Conservation (phyloP, 2,797 vertebrate genomes). For the Podarcis siculus region DNA sequence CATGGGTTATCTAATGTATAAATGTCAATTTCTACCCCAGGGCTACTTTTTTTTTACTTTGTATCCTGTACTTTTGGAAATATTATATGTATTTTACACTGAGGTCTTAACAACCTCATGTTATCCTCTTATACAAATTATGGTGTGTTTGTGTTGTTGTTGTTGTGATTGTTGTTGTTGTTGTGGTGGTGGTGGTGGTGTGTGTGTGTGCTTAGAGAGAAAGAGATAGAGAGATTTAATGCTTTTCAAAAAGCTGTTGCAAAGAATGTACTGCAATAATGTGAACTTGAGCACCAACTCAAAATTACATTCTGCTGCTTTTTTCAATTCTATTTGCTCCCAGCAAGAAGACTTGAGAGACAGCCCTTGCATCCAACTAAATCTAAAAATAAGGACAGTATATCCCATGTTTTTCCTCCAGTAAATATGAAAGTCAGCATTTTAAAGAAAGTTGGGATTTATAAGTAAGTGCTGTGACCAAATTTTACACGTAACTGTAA, state of each 20-base stretch:
- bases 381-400: accelerated
- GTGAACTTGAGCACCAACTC: background rate
- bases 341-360: accelerated
- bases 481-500: background rate
- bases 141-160: too few relatives aligned
- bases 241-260: background rate
- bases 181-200: background rate
- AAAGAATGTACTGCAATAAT: background rate
- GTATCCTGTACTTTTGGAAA: constrained; percentile 40
- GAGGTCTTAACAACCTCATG: background rate
- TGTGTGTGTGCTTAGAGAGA: background rate
- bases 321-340: accelerated
- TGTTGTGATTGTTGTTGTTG: too few relatives aligned
- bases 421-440: accelerated
- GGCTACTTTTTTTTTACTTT: constrained; percentile 18
- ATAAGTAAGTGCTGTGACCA: background rate
- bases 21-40: constrained; percentile 39
- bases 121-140: background rate
- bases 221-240: constrained; percentile 4
- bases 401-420: accelerated
- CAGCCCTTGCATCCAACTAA: background rate
- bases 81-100: constrained; percentile 23
- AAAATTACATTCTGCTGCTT: background rate
- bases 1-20: constrained; percentile 41
- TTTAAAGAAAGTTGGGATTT: background rate